Evolutionary conservation across 2,113 vertebrate species (phyloP).

Genomic region (Pleuronectes platessa): DNA sequence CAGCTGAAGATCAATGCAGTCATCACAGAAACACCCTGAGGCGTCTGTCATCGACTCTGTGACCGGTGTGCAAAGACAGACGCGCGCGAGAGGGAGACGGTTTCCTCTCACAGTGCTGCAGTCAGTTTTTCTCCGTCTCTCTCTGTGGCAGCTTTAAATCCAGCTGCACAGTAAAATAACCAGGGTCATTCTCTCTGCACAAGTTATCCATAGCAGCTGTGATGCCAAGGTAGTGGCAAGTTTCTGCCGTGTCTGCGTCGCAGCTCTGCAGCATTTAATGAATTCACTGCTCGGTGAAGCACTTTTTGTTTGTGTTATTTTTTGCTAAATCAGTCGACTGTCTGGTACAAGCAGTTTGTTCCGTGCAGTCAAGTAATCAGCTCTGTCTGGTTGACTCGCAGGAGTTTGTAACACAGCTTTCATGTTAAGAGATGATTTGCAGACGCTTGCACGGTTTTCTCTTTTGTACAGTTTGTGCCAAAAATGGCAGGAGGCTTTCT

Average conservation of each 20-base stretch:
- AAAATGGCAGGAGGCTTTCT: neutral
- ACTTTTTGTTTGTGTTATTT: slow-evolving; percentile 30
- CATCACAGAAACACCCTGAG: slow-evolving; percentile 42
- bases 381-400: slow-evolving; percentile 15
- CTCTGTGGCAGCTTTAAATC: slow-evolving; percentile 23
- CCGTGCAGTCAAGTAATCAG: slow-evolving; percentile 21
- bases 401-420: slow-evolving; percentile 38
- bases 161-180: slow-evolving; percentile 9
- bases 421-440: slow-evolving; percentile 18
- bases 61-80: slow-evolving; percentile 44
- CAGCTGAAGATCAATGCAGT: slow-evolving; percentile 56
- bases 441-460: neutral
- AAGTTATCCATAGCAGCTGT: slow-evolving; percentile 7
- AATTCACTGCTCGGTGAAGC: slow-evolving; percentile 6
- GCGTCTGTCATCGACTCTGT: slow-evolving; percentile 51
- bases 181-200: slow-evolving; percentile 20
- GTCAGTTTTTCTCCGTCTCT: slow-evolving; percentile 27
- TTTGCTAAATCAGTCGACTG: slow-evolving; percentile 2
- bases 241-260: neutral
- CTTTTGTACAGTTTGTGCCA: neutral
- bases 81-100: neutral
- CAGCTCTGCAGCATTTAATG: slow-evolving; percentile 1
- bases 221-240: neutral
- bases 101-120: slow-evolving; percentile 10
- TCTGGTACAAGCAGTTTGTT: slow-evolving; percentile 26